These are phyloP conservation scores for Nautilus pompilius DNA, from an alignment of 1,140 invertebrate genomes.

Conservation along the genomic window DNA sequence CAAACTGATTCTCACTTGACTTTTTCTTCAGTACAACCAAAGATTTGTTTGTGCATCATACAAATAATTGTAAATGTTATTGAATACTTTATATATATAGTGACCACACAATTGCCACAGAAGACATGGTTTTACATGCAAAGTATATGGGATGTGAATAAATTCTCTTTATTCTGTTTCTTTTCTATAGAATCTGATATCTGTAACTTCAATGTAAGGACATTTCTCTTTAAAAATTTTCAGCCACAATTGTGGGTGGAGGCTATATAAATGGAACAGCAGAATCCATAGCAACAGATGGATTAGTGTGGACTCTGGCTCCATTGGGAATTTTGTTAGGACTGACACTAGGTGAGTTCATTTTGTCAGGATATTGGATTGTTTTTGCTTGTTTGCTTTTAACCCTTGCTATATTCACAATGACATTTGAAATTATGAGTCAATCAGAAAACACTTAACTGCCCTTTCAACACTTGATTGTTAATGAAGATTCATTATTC, in stretches of 20 bases:
- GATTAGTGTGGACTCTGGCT: constrained; percentile 81
- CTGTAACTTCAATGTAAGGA: no score
- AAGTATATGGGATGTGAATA: neutral
- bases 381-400: no score
- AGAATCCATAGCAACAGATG: constrained; percentile 25
- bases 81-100: neutral
- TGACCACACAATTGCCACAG: neutral
- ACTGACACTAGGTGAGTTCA: neutral
- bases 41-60: neutral
- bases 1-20: neutral
- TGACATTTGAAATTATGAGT: no score
- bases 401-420: no score
- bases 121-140: neutral
- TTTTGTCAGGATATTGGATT: no score
- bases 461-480: no score
- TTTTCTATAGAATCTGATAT: no score
- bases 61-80: neutral
- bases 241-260: constrained; percentile 40
- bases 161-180: neutral
- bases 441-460: no score
- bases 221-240: constrained; percentile 6
- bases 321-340: constrained; percentile 64
- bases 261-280: constrained; percentile 41
- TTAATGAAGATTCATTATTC: no score
- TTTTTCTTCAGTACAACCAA: neutral